Evolutionary conservation across 2,888 invertebrate genomes (phyloP), one percentile per base, ranked within the genome.

Genomic region (Acleris holmiana): DNA sequence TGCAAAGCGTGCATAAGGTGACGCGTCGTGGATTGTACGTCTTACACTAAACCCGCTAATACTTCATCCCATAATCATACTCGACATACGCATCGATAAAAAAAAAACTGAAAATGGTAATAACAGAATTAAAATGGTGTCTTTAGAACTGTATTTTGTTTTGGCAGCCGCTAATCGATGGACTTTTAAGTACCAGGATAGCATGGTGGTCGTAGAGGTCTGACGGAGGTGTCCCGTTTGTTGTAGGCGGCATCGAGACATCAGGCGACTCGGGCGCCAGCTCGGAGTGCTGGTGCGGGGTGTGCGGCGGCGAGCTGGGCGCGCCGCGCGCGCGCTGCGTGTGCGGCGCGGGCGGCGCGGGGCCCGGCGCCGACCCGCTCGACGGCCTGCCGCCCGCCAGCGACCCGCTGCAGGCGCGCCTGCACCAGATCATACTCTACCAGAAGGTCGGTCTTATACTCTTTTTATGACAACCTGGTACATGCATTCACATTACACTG

Each of bases 351-450:
- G 5, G 41, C 29, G 29, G 29, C 29, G 29, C 29, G 29, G 29
- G 25, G 25, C 25, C 25, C 25, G 25, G 29, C 29, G 29, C 29
- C 29, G 29, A 29, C 29, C 29, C 29, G 29, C 29, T 29, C 40
- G 70, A 69, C 67, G 59, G 80, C 50, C 91, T 97, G 78, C 94
- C 96, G 67, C 94, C 95, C 48, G 93, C 95, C 67, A 91, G 93
- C 69, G 96, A 96, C 80, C 95, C 96, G 68, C 93, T 96, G 70
- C 97, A 97, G 85, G 94, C 94, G 69, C 91, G 98, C 70, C 93
- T 98, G 77, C 95, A 96, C 81, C 96, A 97, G 86, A 96, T 98
- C 77, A 95, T 97, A 75, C 93, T 95, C 65, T 96, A 96, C 72
- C 95, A 97, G 82, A 95, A 95, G 94, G 97, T 97, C 79, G 49